Evolutionary conservation across 2,888 invertebrate genomes (phyloP).

Genomic region (Melanotus villosus): DNA sequence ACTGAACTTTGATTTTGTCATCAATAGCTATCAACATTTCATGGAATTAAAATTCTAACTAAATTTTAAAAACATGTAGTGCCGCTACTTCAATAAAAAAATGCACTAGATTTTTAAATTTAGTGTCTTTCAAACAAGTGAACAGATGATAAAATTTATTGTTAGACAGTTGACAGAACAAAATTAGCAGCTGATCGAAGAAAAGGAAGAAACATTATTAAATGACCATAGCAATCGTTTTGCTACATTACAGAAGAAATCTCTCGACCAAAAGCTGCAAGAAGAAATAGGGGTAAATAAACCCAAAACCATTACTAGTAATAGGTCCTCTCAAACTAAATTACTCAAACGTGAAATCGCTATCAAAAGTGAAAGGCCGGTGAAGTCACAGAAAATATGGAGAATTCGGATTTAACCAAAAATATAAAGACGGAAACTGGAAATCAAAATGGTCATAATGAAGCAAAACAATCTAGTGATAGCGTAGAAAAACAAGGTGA

Average conservation of each 20-base stretch:
- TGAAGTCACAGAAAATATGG: conserved; percentile 52
- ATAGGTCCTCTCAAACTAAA: conserved; percentile 74
- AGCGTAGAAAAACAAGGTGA: no score
- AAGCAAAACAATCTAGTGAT: no score
- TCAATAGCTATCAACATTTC: no score
- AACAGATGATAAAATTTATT: conserved; percentile 98
- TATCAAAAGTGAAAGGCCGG: conserved; percentile 71
- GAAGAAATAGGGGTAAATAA: conserved; percentile 72
- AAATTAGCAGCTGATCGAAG: conserved; percentile 89
- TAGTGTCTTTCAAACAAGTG: no score
- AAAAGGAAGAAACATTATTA: conserved; percentile 86
- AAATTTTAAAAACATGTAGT: no score
- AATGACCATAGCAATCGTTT: conserved; percentile 85
- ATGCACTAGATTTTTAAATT: no score
- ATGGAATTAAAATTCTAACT: no score
- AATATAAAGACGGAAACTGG: conserved; percentile 43
- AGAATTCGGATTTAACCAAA: conserved; percentile 26
- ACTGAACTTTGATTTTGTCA: no score
- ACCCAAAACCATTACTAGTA: conserved; percentile 59
- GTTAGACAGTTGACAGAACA: conserved; percentile 88
- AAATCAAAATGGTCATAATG: conserved; percentile 30
- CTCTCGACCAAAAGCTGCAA: conserved; percentile 77
- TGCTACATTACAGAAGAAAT: conserved; percentile 77
- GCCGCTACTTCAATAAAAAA: no score
- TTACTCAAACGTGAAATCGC: conserved; percentile 83